Percentiles rank a stretch among this genome's conserved stretches.
Conservation (phyloP, 2,888 invertebrate genomes). For the Tenodera sinensis region DNA sequence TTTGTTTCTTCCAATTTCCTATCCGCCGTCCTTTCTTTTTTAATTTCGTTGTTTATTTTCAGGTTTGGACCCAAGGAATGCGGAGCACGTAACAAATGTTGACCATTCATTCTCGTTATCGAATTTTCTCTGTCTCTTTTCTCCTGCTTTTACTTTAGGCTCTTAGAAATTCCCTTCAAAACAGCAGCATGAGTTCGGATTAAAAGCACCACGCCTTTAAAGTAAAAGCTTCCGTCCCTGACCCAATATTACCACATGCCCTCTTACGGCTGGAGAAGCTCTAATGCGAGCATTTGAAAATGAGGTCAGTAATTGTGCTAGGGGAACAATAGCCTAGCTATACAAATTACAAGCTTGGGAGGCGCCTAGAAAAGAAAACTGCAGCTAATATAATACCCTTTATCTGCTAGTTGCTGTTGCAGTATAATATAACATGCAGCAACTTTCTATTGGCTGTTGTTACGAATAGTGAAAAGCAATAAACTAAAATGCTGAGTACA, state of each 20-base stretch:
- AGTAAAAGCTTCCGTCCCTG: not conserved
- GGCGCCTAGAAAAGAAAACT: no score
- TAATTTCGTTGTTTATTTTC: not conserved
- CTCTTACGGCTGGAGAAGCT: not conserved
- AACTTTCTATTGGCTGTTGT: no score
- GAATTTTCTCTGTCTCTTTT: not conserved
- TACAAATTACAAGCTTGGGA: no score
- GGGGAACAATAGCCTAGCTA: no score
- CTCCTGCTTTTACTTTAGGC: not conserved
- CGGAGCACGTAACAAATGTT: not conserved
- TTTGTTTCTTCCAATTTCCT: not conserved
- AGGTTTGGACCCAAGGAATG: not conserved
- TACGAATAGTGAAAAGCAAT: no score
- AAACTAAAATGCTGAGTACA: no score
- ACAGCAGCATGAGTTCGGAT: not conserved
- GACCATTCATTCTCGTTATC: not conserved
- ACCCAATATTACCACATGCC: not conserved
- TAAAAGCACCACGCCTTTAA: not conserved
- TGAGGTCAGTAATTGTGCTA: not conserved
- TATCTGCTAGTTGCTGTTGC: no score
- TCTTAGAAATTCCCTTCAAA: not conserved
- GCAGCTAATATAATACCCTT: no score
- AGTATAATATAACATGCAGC: no score
- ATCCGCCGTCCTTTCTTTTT: not conserved
- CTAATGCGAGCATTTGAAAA: not conserved